Evolutionary conservation across 2,888 invertebrate genomes (phyloP).

Genomic region (Cyclophora punctaria): DNA sequence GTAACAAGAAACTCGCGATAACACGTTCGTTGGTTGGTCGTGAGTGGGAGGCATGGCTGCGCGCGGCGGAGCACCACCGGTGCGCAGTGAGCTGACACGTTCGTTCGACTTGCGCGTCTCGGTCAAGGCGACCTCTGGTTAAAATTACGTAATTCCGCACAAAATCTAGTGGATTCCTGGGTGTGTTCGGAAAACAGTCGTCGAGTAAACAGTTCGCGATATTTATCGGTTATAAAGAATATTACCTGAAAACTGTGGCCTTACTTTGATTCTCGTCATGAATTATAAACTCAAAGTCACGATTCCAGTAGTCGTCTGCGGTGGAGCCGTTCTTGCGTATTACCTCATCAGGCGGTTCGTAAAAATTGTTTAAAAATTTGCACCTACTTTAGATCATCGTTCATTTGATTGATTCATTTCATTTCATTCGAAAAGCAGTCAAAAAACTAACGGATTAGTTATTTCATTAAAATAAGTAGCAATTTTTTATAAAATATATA

Average conservation of each 20-base stretch:
- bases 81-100: conserved; percentile 72
- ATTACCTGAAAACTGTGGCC: conserved; percentile 12
- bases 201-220: conserved; percentile 45
- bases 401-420: too few species aligned
- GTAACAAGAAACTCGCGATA: conserved; percentile 69
- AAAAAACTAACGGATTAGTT: too few species aligned
- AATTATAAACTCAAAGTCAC: conserved; percentile 70
- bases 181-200: conserved; percentile 64
- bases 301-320: conserved; percentile 69
- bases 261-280: conserved; percentile 39
- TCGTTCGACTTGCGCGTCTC: conserved; percentile 71
- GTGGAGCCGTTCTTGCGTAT: conserved; percentile 69
- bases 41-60: conserved; percentile 67
- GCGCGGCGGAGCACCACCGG: conserved; percentile 51
- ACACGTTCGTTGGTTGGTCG: conserved; percentile 48
- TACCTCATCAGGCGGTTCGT: conserved; percentile 74
- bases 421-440: too few species aligned
- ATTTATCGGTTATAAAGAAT: conserved; percentile 12
- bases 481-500: not conserved
- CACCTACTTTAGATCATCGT: too few species aligned
- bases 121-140: conserved; percentile 69
- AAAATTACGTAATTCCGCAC: conserved; percentile 69
- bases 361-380: conserved; percentile 22
- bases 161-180: conserved; percentile 57
- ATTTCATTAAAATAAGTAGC: too few species aligned